A percentile compares a stretch with the other conserved stretches of the same genome.
phyloP scores from a whole-genome alignment of 1,140 invertebrate genomes.

The Bombus balteatus region DNA sequence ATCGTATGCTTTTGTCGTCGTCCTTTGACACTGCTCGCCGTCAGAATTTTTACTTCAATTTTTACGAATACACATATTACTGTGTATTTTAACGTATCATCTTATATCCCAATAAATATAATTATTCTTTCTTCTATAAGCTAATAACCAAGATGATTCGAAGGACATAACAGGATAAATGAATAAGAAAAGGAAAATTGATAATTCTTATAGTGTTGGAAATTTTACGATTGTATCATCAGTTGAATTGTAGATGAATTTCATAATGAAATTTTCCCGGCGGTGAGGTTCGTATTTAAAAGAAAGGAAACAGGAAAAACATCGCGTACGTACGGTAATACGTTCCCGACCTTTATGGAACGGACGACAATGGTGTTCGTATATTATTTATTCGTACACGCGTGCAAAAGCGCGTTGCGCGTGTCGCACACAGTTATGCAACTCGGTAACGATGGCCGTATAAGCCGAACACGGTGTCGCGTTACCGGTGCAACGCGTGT shows the following conservation, averaged over 20 bases:
- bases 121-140: too few species aligned
- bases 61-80: too few species aligned
- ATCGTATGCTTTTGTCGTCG: too few species aligned
- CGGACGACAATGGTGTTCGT: slow-evolving; percentile 6
- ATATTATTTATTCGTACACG: slow-evolving; percentile 51
- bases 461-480: slow-evolving; percentile 67
- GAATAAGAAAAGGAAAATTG: too few species aligned
- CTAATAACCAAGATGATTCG: too few species aligned
- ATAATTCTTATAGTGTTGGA: too few species aligned
- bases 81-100: too few species aligned
- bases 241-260: neutral
- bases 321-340: neutral
- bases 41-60: neutral
- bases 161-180: too few species aligned
- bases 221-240: too few species aligned
- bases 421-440: slow-evolving; percentile 64
- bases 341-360: slow-evolving; percentile 9
- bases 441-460: slow-evolving; percentile 46
- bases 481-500: slow-evolving; percentile 57
- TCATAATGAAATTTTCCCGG: neutral
- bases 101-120: too few species aligned
- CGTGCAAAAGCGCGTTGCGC: slow-evolving; percentile 42
- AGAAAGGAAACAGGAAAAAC: slow-evolving; percentile 3
- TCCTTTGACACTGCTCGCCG: too few species aligned
- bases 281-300: neutral